Evolutionary conservation across 2,888 invertebrate genomes (phyloP).

Genomic region (Dolichopus griseipennis): DNA sequence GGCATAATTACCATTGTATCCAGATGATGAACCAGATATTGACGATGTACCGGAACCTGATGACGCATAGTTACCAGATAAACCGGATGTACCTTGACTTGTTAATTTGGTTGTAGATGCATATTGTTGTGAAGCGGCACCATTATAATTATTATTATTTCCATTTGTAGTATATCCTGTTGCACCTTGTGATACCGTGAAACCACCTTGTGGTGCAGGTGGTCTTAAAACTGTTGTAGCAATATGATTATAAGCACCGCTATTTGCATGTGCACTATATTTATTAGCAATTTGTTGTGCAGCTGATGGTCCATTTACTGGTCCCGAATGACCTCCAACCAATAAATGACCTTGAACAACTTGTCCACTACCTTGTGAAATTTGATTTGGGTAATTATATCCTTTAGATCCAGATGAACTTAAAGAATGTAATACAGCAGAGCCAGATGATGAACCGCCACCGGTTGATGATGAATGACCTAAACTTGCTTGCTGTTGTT

Average conservation of each 20-base stretch:
- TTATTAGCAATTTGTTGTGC: conserved; percentile 25
- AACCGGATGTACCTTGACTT: background rate
- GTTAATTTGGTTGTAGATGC: conserved; percentile 8
- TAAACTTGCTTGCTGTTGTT: too few species aligned
- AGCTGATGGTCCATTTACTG: conserved; percentile 15
- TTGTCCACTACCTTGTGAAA: background rate
- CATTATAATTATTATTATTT: background rate
- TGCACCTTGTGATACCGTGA: background rate
- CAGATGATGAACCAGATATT: conserved; percentile 9
- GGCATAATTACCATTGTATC: conserved; percentile 11
- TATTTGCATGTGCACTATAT: conserved; percentile 34
- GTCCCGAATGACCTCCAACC: conserved; percentile 5
- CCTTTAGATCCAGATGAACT: background rate
- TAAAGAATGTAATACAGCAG: conserved; percentile 8
- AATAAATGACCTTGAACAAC: background rate
- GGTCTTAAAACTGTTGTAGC: conserved; percentile 13
- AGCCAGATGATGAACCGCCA: conserved; percentile 16
- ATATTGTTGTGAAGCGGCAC: conserved; percentile 7
- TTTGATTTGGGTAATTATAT: background rate
- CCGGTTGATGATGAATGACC: background rate
- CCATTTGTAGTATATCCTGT: background rate
- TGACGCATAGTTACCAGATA: background rate
- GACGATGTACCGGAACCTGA: conserved; percentile 9
- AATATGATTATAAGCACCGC: conserved; percentile 11
- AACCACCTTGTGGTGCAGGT: conserved; percentile 14